Percentiles rank a stretch among this genome's conserved stretches.
Conservation (phyloP, 2,888 invertebrate genomes). For the Tanypteryx hageni region DNA sequence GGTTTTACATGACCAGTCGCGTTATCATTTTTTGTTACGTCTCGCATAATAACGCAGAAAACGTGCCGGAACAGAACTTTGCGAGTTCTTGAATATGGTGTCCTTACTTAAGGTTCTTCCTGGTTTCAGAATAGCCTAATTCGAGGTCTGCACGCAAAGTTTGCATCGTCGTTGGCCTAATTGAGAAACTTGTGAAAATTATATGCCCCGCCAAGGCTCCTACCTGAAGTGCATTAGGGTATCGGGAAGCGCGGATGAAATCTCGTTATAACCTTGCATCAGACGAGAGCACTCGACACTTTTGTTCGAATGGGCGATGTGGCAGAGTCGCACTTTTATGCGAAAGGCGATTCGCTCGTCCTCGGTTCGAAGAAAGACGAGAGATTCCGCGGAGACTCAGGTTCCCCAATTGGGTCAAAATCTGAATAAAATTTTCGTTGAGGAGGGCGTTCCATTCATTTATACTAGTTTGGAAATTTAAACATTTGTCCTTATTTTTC, state of each 20-base stretch:
- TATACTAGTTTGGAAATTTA: too few species aligned
- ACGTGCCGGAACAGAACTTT: too few species aligned
- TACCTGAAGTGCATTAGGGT: not conserved
- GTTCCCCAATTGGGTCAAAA: not conserved
- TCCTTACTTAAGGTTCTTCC: too few species aligned
- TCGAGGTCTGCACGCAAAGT: not conserved
- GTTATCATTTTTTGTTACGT: too few species aligned
- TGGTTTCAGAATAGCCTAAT: not conserved
- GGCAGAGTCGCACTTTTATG: not conserved
- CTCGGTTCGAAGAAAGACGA: not conserved
- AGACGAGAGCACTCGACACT: not conserved
- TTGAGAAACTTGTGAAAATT: conserved; percentile 18
- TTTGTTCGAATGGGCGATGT: not conserved
- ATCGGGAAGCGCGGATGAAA: not conserved
- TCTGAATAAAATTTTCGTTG: not conserved
- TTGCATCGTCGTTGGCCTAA: not conserved
- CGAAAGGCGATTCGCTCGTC: not conserved
- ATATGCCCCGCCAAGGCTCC: not conserved
- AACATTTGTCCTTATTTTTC: too few species aligned
- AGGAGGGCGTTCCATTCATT: too few species aligned
- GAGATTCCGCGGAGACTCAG: not conserved
- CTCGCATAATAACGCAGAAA: too few species aligned
- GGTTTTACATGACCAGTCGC: too few species aligned
- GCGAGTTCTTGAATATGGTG: too few species aligned
- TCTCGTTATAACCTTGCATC: not conserved